Percentiles rank a stretch among this genome's conserved stretches.
These are phyloP conservation scores for Drosophila hawaiiensis DNA, from an alignment of 2,888 invertebrate genomes.

Conservation along the genomic window DNA sequence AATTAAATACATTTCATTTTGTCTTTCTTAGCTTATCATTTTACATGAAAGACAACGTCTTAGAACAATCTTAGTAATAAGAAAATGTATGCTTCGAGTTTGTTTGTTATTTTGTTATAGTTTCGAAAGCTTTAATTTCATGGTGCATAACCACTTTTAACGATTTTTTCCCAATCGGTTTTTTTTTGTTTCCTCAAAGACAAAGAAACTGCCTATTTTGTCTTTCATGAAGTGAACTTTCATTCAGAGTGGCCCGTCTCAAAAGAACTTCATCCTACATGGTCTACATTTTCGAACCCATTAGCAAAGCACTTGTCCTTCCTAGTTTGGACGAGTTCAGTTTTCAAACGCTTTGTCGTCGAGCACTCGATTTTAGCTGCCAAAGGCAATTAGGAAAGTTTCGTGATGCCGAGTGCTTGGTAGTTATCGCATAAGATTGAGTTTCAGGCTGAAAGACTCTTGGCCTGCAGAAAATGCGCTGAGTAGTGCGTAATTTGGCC, in stretches of 20 bases:
- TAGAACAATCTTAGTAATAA: background rate
- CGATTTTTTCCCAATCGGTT: background rate
- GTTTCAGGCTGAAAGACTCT: slow-evolving; percentile 12
- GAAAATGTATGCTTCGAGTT: background rate
- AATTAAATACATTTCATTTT: background rate
- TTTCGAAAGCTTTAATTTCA: background rate
- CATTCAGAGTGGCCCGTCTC: slow-evolving; percentile 9
- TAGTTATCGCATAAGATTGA: slow-evolving; percentile 24
- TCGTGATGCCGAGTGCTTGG: slow-evolving; percentile 39
- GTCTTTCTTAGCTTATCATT: background rate
- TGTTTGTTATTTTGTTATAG: background rate
- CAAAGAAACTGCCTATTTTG: slow-evolving; percentile 39
- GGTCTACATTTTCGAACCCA: slow-evolving; percentile 11
- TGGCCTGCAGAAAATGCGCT: slow-evolving; percentile 7
- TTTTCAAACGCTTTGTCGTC: slow-evolving; percentile 51
- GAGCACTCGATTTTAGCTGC: slow-evolving; percentile 50
- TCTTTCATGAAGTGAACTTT: slow-evolving; percentile 12
- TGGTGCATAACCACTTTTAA: background rate
- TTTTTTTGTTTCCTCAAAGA: slow-evolving; percentile 3
- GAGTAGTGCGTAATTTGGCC: slow-evolving; percentile 35
- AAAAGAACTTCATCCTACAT: slow-evolving; percentile 14
- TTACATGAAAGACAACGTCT: background rate
- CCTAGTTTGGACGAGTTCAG: slow-evolving; percentile 35
- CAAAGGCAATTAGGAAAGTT: slow-evolving; percentile 63
- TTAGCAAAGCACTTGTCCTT: slow-evolving; percentile 29